These are phyloP conservation scores for Sebastes itinus DNA, from an alignment of 2,797 vertebrate species.

Conservation along the genomic window DNA sequence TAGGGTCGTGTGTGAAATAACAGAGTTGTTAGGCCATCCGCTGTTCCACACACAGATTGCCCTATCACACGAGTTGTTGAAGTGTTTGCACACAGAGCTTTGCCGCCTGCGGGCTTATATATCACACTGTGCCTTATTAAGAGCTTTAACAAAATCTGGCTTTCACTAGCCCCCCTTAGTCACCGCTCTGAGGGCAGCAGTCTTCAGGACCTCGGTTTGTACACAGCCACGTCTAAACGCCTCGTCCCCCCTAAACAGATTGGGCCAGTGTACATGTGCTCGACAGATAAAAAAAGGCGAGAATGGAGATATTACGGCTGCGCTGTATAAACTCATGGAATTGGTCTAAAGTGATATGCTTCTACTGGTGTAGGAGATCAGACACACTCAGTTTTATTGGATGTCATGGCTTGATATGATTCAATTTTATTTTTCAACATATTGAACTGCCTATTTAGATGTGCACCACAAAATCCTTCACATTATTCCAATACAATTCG, in stretches of 20 bases:
- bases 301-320: constrained; percentile 57
- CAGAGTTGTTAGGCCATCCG: constrained; percentile 74
- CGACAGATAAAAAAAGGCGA: constrained; percentile 65
- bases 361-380: constrained; percentile 54
- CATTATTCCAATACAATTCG: constrained; percentile 34
- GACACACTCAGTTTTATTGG: constrained; percentile 57
- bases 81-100: constrained; percentile 80
- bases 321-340: constrained; percentile 47
- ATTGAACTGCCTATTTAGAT: constrained; percentile 42
- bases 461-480: constrained; percentile 40
- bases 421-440: constrained; percentile 48
- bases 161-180: constrained; percentile 73
- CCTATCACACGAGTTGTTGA: constrained; percentile 73
- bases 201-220: constrained; percentile 65
- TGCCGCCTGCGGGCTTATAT: constrained; percentile 76
- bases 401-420: constrained; percentile 74
- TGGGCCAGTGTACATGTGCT: constrained; percentile 55
- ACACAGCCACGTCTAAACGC: constrained; percentile 58
- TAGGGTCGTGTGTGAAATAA: constrained; percentile 78
- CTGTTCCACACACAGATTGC: constrained; percentile 73
- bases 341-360: constrained; percentile 52
- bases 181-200: constrained; percentile 58
- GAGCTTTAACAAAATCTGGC: constrained; percentile 82
- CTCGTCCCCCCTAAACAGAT: constrained; percentile 59
- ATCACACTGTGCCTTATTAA: constrained; percentile 81